phyloP scores from a whole-genome alignment of 2,113 vertebrate species.

The Gallinago paraguaiae region DNA sequence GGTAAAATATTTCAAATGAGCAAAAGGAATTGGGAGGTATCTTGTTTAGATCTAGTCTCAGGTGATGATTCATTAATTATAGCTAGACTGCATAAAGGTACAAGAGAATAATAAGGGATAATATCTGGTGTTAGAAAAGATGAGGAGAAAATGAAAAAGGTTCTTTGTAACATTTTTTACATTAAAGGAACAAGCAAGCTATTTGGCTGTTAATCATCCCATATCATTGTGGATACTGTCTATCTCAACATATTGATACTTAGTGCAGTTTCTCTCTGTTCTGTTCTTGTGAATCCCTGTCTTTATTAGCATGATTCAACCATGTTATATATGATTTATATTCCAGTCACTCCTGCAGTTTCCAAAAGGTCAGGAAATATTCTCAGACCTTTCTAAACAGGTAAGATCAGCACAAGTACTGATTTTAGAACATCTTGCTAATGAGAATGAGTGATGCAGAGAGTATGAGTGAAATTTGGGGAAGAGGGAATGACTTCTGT shows the following conservation, averaged over 20 bases:
- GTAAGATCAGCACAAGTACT: not conserved
- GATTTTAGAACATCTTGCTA: not conserved
- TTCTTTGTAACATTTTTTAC: not conserved
- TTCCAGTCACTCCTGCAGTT: not conserved
- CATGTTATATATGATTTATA: not conserved
- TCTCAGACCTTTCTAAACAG: not conserved
- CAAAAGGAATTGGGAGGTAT: not conserved
- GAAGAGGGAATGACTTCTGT: not conserved
- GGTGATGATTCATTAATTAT: not conserved
- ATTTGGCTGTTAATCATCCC: not conserved
- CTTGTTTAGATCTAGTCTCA: constrained; percentile 12
- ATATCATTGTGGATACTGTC: not conserved
- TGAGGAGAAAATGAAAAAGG: not conserved
- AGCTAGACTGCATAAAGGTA: not conserved
- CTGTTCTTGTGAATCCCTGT: not conserved
- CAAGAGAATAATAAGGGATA: not conserved
- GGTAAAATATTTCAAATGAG: not conserved
- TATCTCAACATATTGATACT: not conserved
- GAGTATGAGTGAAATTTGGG: not conserved
- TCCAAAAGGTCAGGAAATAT: not conserved
- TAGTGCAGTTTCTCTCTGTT: accelerated
- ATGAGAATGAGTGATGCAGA: not conserved
- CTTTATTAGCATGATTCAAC: not conserved
- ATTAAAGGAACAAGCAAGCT: not conserved
- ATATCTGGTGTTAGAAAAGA: not conserved